Conservation (phyloP, 2,797 vertebrate species). For the Danionella dracula region DNA sequence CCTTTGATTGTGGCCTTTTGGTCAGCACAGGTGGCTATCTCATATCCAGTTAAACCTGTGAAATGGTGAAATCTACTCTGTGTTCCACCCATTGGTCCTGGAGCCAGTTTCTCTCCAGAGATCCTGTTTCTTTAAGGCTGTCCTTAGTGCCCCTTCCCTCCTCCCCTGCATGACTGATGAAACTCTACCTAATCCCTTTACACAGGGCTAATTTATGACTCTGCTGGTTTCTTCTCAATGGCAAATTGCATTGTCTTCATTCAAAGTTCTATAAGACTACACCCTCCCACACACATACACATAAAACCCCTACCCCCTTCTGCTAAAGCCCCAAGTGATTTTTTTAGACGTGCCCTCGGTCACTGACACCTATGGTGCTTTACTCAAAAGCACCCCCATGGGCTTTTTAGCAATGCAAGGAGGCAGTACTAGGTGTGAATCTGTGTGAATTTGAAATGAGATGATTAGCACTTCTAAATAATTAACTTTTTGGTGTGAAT, state of each 20-base stretch:
- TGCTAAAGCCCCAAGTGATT: slow-evolving; percentile 30
- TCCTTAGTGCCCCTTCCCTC: slow-evolving; percentile 45
- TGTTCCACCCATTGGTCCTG: slow-evolving; percentile 41
- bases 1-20: slow-evolving; percentile 41
- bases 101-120: slow-evolving; percentile 44
- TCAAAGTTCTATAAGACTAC: slow-evolving; percentile 61
- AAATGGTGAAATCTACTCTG: slow-evolving; percentile 34
- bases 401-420: slow-evolving; percentile 74
- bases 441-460: slow-evolving; percentile 62
- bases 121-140: slow-evolving; percentile 69
- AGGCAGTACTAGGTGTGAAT: slow-evolving; percentile 21
- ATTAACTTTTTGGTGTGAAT: slow-evolving; percentile 44
- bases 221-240: slow-evolving; percentile 77
- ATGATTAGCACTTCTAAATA: slow-evolving; percentile 73
- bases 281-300: slow-evolving; percentile 36
- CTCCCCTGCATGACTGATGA: slow-evolving; percentile 61
- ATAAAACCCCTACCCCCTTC: slow-evolving; percentile 42
- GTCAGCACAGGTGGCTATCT: slow-evolving; percentile 43
- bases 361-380: slow-evolving; percentile 33
- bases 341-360: slow-evolving; percentile 35
- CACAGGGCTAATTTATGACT: slow-evolving; percentile 82
- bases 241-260: slow-evolving; percentile 84
- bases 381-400: slow-evolving; percentile 30
- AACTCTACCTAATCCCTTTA: slow-evolving; percentile 80
- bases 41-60: slow-evolving; percentile 46